Conservation (phyloP, 2,113 vertebrate genomes). For the Laterallus jamaicensis region DNA sequence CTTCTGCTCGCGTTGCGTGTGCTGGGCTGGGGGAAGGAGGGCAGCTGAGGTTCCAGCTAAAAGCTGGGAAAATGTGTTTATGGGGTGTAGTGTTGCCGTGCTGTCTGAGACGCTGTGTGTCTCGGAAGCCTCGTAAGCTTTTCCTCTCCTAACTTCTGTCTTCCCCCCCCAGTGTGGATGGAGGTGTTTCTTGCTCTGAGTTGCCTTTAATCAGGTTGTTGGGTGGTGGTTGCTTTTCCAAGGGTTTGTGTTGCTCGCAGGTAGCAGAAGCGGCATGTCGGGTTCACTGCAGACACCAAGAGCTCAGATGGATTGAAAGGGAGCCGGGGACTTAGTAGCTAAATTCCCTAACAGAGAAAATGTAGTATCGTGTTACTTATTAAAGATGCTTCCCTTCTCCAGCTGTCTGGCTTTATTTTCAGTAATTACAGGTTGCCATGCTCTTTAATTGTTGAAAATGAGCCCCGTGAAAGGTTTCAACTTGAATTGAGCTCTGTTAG, state of each 20-base stretch:
- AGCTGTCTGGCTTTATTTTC: constrained; percentile 42
- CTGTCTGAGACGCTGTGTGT: background rate
- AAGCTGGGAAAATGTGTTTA: background rate
- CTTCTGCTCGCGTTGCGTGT: background rate
- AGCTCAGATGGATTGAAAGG: background rate
- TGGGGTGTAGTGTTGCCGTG: rapidly evolving
- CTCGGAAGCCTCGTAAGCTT: background rate
- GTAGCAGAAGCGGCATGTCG: background rate
- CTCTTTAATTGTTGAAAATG: constrained; percentile 51
- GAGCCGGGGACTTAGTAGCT: background rate
- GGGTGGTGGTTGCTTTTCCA: background rate
- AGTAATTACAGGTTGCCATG: constrained; percentile 42
- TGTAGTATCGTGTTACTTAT: background rate
- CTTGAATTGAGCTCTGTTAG: constrained; percentile 13
- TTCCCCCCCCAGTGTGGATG: background rate
- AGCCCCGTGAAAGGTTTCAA: background rate
- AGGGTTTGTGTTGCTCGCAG: background rate
- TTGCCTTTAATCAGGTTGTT: background rate
- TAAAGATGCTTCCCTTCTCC: background rate
- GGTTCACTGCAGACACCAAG: background rate
- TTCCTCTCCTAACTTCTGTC: background rate
- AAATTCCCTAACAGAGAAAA: background rate
- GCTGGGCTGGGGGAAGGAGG: background rate
- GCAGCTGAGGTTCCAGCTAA: background rate
- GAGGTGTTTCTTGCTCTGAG: background rate